phyloP scores from a whole-genome alignment of 1,140 invertebrate genomes.

The Micrasema longulum region DNA sequence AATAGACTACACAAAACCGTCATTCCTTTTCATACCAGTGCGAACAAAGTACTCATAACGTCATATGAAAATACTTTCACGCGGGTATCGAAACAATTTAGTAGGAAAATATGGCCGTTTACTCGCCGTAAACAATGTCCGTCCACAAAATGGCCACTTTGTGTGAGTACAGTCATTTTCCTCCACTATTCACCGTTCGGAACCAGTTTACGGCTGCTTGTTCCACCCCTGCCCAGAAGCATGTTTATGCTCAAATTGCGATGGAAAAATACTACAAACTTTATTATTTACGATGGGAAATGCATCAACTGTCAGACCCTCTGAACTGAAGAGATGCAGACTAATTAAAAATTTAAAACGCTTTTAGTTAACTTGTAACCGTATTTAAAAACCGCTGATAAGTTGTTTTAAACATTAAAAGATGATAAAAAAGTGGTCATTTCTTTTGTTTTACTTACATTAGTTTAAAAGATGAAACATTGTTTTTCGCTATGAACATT shows the following conservation, averaged over 20 bases:
- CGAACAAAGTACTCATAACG: not conserved
- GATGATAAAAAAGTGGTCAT: too few species aligned
- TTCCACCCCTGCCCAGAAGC: conserved; percentile 25
- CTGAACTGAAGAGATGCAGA: too few species aligned
- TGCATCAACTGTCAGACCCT: conserved; percentile 32
- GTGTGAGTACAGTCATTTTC: conserved; percentile 27
- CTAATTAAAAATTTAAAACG: too few species aligned
- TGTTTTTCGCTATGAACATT: too few species aligned
- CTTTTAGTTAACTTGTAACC: too few species aligned
- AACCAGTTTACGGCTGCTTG: conserved; percentile 42
- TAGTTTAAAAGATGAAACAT: too few species aligned
- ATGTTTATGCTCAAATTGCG: conserved; percentile 20
- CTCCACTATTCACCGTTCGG: conserved; percentile 28
- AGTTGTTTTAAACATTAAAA: too few species aligned
- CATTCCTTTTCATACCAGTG: conserved; percentile 15
- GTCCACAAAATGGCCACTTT: conserved; percentile 43
- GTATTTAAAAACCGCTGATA: too few species aligned
- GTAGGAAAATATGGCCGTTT: conserved; percentile 30
- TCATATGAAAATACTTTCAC: conserved; percentile 17
- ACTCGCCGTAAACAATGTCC: conserved; percentile 29
- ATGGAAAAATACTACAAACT: not conserved
- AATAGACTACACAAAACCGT: conserved; percentile 16
- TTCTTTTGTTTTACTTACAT: too few species aligned
- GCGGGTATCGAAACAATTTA: conserved; percentile 31
- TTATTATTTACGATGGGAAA: conserved; percentile 48